Conservation (phyloP, 2,113 vertebrate species). For the Amblyopsis rosae region DNA sequence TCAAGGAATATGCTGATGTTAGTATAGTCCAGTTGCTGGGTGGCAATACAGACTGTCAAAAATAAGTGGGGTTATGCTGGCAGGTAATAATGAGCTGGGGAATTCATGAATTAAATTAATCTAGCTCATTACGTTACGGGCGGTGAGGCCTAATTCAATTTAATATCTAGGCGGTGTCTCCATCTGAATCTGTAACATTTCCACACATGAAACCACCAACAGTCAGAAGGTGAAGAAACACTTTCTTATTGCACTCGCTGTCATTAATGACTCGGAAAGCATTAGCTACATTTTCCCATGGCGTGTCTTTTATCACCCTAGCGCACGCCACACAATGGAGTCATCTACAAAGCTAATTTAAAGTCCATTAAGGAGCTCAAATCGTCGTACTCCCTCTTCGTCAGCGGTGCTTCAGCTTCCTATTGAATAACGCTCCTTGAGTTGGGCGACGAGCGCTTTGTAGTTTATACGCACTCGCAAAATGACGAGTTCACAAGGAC, state of each 20-base stretch:
- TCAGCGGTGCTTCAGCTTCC: not conserved
- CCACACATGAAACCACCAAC: not conserved
- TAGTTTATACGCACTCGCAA: not conserved
- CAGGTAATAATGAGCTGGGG: slow-evolving; percentile 14
- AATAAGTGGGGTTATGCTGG: slow-evolving; percentile 13
- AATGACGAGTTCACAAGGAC: not conserved
- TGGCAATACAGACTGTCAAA: slow-evolving; percentile 6
- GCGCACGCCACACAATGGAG: not conserved
- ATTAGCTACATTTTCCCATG: too few species aligned
- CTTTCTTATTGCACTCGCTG: too few species aligned
- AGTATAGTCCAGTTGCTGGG: slow-evolving; percentile 19
- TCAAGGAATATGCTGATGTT: not conserved
- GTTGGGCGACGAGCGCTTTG: not conserved
- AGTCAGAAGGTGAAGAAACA: not conserved
- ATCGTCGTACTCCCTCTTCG: not conserved
- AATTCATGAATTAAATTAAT: slow-evolving; percentile 16
- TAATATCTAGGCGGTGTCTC: not conserved
- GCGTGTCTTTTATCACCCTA: not conserved
- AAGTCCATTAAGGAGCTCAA: not conserved
- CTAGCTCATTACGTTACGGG: slow-evolving; percentile 12
- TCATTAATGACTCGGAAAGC: too few species aligned
- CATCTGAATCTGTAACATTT: not conserved
- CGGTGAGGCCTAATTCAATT: slow-evolving; percentile 11
- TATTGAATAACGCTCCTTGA: not conserved
- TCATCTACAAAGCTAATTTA: not conserved